These are phyloP conservation scores for Pygoscelis adeliae DNA, from an alignment of 2,113 vertebrate genomes.

Conservation along the genomic window DNA sequence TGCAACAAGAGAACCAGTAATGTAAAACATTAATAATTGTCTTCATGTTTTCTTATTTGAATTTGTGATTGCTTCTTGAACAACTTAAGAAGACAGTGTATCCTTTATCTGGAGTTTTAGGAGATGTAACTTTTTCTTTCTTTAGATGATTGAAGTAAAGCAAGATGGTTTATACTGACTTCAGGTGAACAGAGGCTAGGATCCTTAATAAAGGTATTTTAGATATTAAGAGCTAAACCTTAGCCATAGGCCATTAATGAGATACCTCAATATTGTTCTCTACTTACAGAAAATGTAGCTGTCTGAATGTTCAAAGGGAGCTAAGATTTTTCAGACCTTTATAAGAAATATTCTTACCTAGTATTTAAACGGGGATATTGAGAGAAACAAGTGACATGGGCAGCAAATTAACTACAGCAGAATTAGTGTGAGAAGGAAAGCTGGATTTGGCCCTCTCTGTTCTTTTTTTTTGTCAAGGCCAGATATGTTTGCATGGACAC, in stretches of 20 bases:
- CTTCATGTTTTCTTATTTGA: neutral
- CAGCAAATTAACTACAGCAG: neutral
- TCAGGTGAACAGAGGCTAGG: neutral
- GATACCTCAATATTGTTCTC: neutral
- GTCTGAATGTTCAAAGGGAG: neutral
- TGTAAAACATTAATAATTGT: neutral
- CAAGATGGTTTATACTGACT: neutral
- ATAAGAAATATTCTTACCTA: neutral
- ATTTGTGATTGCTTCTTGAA: neutral
- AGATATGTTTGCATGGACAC: neutral
- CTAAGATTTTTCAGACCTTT: neutral
- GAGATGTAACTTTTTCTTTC: neutral
- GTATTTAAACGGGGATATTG: neutral
- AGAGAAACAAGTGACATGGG: neutral
- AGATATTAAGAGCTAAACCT: neutral
- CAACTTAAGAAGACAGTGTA: neutral
- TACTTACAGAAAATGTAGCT: neutral
- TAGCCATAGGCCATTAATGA: neutral
- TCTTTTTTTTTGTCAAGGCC: neutral
- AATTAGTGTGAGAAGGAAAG: neutral
- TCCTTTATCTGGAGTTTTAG: neutral
- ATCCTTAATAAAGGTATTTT: neutral
- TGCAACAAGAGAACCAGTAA: neutral
- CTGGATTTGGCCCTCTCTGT: neutral
- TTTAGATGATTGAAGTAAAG: neutral